These are phyloP conservation scores for Himalopsyche tibetana DNA, from an alignment of 2,888 invertebrate species.

Conservation along the genomic window DNA sequence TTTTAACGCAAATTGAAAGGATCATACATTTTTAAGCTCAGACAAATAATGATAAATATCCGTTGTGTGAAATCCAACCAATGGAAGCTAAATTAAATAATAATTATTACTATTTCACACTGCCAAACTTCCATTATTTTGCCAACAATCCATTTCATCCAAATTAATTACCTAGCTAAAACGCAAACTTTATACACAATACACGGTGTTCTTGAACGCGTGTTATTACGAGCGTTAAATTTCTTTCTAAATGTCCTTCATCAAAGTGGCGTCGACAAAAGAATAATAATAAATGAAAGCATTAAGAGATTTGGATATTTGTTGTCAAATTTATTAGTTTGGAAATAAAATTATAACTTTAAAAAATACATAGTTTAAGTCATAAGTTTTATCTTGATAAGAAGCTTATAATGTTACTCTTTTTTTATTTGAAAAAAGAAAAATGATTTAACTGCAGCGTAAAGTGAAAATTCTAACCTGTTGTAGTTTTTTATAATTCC, in stretches of 20 bases:
- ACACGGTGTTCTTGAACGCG: neutral
- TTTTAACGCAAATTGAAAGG: neutral
- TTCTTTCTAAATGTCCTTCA: neutral
- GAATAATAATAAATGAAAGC: neutral
- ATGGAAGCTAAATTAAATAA: neutral
- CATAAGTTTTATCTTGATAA: no score
- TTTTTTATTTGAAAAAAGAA: no score
- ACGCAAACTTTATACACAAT: conserved; percentile 18
- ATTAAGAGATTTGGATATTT: neutral
- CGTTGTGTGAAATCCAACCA: neutral
- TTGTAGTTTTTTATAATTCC: no score
- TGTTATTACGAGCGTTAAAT: neutral
- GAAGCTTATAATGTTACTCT: no score
- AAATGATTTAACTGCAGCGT: no score
- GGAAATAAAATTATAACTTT: no score
- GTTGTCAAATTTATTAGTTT: no score
- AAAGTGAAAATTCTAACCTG: no score
- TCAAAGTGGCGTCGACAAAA: neutral
- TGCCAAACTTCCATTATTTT: neutral
- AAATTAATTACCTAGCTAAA: conserved; percentile 3
- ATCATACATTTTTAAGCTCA: neutral
- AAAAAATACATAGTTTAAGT: no score
- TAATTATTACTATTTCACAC: conserved; percentile 1
- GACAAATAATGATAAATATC: neutral
- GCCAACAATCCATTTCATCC: conserved; percentile 10